Evolutionary conservation across 2,888 invertebrate species (phyloP), one percentile per base, ranked within the genome.

Genomic region (Aporophyla lueneburgensis): DNA sequence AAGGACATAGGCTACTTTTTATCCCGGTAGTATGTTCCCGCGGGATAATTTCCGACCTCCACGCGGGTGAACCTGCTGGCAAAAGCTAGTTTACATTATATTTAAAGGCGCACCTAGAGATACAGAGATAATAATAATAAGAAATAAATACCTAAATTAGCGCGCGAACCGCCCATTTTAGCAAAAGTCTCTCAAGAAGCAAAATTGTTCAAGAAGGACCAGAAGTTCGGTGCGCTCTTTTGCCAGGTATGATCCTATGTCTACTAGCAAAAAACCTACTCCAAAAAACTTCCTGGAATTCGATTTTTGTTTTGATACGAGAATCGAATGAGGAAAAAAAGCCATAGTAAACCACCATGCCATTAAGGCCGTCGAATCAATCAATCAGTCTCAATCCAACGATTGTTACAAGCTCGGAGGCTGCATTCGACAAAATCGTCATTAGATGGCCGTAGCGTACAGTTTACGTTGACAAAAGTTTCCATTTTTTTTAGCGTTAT

Each of bases 341-440:
- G 27, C 6, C 2, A 16, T 9, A 33, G 46, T 66, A 54, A 16
- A 67, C 62, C 54, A 69, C 62, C 56, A 33, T 54, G 33, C 46
- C 51, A 79, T 82, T 83, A 71, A 9, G 79, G 71, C 51, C 74
- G 71, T 53, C 2, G 72, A 79, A 83, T 70, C 70, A 83, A 83
- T 82, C 82, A 74, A 81, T 82, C 82, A 59, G 78, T 82, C 65
- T 78, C 74, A 78, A 74, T 70, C 27, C 59, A 12, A 75, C 70
- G 72, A 79, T 68, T 83, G 79, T 79, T 71, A 68, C 83, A 73
- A 73, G 63, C 33, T 62, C 24, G 54, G 54, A 78, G 70, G 67
- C 66, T 83, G 79, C 72, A 70, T 72, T 53, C 59, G 79, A 83
- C 79, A 79, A 82, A 33, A 83, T 78, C 67, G 46, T 56, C 72